Percentiles rank a stretch among this genome's conserved stretches.
Evolutionary conservation across 2,113 vertebrate species (phyloP).

Genomic region (Chionodraco myersi): DNA sequence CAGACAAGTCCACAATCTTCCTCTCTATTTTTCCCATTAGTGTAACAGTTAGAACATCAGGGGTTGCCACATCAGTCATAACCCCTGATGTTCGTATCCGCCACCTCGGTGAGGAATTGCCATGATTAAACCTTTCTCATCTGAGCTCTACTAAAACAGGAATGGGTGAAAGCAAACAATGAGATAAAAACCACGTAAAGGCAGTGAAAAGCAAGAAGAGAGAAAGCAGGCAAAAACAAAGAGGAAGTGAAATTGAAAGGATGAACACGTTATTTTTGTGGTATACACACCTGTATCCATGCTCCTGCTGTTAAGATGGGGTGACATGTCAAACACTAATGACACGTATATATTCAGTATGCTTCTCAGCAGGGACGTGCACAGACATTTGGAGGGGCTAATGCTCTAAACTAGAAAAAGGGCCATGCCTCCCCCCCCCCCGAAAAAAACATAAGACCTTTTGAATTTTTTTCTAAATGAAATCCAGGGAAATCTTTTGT

Average conservation of each 20-base stretch:
- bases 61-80: constrained; percentile 21
- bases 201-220: not conserved
- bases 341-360: constrained; percentile 6
- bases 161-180: not conserved
- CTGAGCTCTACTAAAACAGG: constrained; percentile 8
- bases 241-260: constrained; percentile 22
- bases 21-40: constrained; percentile 36
- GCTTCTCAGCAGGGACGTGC: not conserved
- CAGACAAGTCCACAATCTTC: not conserved
- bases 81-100: constrained; percentile 10
- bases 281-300: constrained; percentile 11
- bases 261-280: constrained; percentile 7
- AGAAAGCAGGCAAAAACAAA: not conserved
- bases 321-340: constrained; percentile 57
- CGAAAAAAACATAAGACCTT: no score
- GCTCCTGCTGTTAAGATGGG: not conserved
- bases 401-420: no score
- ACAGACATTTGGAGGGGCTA: no score
- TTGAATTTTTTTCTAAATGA: no score
- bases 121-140: constrained; percentile 24
- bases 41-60: constrained; percentile 19
- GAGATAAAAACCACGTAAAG: constrained; percentile 26
- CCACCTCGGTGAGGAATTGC: constrained; percentile 18
- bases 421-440: no score
- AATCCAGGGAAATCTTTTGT: no score